Conservation (phyloP, 2,888 invertebrate species). For the Trichogramma evanescens region DNA sequence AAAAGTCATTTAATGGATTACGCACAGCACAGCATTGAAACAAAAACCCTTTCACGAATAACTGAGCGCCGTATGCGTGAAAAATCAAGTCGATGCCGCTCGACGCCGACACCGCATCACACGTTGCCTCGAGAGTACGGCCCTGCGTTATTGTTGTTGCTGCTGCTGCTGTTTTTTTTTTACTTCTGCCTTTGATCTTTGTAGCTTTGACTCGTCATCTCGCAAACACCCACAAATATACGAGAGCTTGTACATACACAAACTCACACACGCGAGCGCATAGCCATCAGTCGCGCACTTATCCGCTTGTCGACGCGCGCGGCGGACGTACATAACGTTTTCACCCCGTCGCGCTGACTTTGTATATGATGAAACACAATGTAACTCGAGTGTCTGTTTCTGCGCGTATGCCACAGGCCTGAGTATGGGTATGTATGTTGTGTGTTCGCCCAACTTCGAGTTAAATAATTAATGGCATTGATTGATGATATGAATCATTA, state of each 20-base stretch:
- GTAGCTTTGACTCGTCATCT: conserved; percentile 15
- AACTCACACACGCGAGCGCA: no score
- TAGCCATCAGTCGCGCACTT: no score
- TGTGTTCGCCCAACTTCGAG: neutral
- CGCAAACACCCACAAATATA: neutral
- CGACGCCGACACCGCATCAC: neutral
- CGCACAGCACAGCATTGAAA: neutral
- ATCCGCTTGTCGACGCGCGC: no score
- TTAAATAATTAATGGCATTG: conserved; percentile 19
- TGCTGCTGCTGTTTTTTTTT: neutral
- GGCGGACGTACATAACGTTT: no score
- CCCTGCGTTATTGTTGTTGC: neutral
- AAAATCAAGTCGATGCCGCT: conserved; percentile 3
- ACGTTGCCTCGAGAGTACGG: no score
- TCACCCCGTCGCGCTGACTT: no score
- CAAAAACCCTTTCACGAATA: neutral
- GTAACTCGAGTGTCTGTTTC: neutral
- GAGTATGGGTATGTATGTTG: conserved; percentile 1
- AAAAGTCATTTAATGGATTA: conserved; percentile 6
- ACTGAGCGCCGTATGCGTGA: neutral
- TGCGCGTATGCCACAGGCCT: neutral
- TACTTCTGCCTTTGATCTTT: conserved; percentile 3
- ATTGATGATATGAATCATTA: conserved; percentile 13
- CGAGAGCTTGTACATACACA: no score
- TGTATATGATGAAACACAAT: conserved; percentile 2